Conservation (phyloP, 1,140 invertebrate genomes). For the Drosophila biarmipes region DNA sequence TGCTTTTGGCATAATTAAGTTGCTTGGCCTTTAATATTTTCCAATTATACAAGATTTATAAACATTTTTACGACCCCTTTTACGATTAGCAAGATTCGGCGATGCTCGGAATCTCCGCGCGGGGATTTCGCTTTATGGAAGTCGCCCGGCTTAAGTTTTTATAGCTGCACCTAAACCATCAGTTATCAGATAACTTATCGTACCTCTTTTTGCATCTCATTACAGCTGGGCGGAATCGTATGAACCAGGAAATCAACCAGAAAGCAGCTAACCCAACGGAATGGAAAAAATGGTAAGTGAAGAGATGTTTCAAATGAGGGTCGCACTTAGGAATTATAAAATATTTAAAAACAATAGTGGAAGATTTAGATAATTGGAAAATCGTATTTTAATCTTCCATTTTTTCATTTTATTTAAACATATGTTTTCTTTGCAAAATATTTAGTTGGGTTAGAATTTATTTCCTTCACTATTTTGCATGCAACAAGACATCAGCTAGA, state of each 20-base stretch:
- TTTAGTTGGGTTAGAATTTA: neutral
- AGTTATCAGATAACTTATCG: slow-evolving; percentile 60
- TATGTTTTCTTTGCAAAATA: neutral
- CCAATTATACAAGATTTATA: slow-evolving; percentile 71
- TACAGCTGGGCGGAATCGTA: slow-evolving; percentile 48
- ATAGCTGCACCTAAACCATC: slow-evolving; percentile 32
- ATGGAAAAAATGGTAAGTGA: slow-evolving; percentile 78
- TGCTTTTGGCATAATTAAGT: slow-evolving; percentile 74
- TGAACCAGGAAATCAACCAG: slow-evolving; percentile 23
- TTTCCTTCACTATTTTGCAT: slow-evolving; percentile 10
- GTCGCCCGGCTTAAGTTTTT: slow-evolving; percentile 32
- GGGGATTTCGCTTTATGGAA: slow-evolving; percentile 35
- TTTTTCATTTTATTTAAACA: neutral
- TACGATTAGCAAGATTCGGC: slow-evolving; percentile 29
- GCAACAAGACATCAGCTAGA: slow-evolving; percentile 18
- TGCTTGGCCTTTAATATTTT: slow-evolving; percentile 69
- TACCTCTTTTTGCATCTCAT: slow-evolving; percentile 56
- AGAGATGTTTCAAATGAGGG: neutral
- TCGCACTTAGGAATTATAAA: neutral
- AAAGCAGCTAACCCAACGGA: slow-evolving; percentile 59
- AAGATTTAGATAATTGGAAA: neutral
- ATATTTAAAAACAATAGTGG: neutral
- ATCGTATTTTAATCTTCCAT: neutral
- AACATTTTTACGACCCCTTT: slow-evolving; percentile 48
- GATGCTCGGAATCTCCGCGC: slow-evolving; percentile 13